These are phyloP conservation scores for Zosterops japonicus DNA, from an alignment of 2,113 vertebrate genomes.

Conservation along the genomic window DNA sequence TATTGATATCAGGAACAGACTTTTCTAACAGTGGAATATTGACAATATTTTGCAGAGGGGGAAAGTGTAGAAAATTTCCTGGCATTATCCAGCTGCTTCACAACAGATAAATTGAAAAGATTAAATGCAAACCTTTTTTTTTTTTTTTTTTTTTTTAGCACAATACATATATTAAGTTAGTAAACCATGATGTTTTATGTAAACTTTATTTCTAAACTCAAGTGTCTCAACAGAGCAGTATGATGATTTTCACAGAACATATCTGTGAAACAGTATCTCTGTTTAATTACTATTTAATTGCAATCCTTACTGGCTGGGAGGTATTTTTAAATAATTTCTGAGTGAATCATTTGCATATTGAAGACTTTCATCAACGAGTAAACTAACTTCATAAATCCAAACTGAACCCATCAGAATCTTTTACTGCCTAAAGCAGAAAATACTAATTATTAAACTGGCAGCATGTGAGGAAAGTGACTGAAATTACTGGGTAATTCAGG, in stretches of 20 bases:
- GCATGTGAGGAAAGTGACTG: background rate
- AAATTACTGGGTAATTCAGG: background rate
- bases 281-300: constrained; percentile 29
- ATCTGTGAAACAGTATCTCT: background rate
- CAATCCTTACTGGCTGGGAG: background rate
- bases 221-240: background rate
- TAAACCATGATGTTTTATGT: background rate
- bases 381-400: background rate
- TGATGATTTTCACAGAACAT: background rate
- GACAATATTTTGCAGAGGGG: background rate
- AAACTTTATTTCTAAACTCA: background rate
- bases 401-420: background rate
- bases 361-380: background rate
- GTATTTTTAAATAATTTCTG: constrained; percentile 32
- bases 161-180: background rate
- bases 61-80: background rate
- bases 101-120: background rate
- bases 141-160: background rate
- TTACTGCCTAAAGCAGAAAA: background rate
- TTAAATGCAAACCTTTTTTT: background rate
- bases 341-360: constrained; percentile 20
- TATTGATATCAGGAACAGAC: background rate
- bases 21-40: background rate
- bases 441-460: background rate
- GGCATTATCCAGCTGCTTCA: background rate